Percentiles rank a stretch among this genome's conserved stretches.
Evolutionary conservation across 2,797 vertebrate genomes (phyloP).

Genomic region (Spea hammondii): DNA sequence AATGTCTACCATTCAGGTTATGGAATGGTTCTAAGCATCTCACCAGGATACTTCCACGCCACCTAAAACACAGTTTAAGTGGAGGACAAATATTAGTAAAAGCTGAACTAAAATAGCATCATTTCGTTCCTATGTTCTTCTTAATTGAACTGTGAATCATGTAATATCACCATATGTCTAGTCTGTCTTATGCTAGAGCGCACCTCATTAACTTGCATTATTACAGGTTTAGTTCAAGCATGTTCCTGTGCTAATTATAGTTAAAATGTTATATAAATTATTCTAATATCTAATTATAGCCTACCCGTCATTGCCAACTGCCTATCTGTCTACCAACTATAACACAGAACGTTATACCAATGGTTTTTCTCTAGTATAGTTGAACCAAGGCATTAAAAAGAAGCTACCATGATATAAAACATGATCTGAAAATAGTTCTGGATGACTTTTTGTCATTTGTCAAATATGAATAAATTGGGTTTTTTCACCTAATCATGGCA

Average conservation of each 20-base stretch:
- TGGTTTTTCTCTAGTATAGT: too few species aligned
- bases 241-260: conserved; percentile 33
- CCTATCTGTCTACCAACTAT: conserved; percentile 3
- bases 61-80: conserved; percentile 19
- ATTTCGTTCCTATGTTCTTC: conserved; percentile 12
- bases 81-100: conserved; percentile 39
- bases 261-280: conserved; percentile 45
- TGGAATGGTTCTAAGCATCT: neutral
- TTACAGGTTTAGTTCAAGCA: conserved; percentile 34
- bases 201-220: conserved; percentile 11
- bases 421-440: too few species aligned
- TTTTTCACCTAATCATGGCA: too few species aligned
- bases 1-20: too few species aligned
- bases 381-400: too few species aligned
- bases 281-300: conserved; percentile 24
- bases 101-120: conserved; percentile 5
- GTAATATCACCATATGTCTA: conserved; percentile 6
- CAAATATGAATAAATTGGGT: too few species aligned
- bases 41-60: conserved; percentile 16
- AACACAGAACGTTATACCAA: neutral
- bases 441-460: too few species aligned
- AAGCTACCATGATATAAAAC: too few species aligned
- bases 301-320: conserved; percentile 22
- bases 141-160: conserved; percentile 7
- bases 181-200: conserved; percentile 27